A percentile compares a stretch with the other conserved stretches of the same genome.
phyloP scores from a whole-genome alignment of 2,113 vertebrate species.

The Epinephelus lanceolatus region DNA sequence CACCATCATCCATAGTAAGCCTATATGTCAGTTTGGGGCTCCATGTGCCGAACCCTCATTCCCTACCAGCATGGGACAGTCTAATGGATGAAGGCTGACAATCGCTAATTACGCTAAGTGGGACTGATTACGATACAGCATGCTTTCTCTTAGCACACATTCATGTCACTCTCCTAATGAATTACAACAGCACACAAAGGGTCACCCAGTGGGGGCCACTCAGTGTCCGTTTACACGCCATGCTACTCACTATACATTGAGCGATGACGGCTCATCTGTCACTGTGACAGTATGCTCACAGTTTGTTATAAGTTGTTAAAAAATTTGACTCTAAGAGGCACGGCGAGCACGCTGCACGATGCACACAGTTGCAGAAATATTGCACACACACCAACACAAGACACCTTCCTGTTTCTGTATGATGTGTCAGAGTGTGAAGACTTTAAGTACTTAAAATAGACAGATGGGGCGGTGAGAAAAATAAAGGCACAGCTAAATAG shows the following conservation, averaged over 20 bases:
- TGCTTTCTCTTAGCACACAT: slow-evolving; percentile 69
- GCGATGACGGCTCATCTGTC: slow-evolving; percentile 17
- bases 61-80: slow-evolving; percentile 32
- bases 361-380: slow-evolving; percentile 19
- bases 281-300: slow-evolving; percentile 14
- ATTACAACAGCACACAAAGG: slow-evolving; percentile 68
- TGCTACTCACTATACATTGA: slow-evolving; percentile 27
- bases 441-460: slow-evolving; percentile 18
- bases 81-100: slow-evolving; percentile 69
- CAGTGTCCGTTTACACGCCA: slow-evolving; percentile 52
- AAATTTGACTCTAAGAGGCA: slow-evolving; percentile 7
- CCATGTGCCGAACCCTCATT: slow-evolving; percentile 25
- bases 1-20: background rate
- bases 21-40: slow-evolving; percentile 29
- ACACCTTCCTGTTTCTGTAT: slow-evolving; percentile 49
- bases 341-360: background rate
- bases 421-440: slow-evolving; percentile 31
- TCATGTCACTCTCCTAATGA: slow-evolving; percentile 66
- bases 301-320: slow-evolving; percentile 23
- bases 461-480: slow-evolving; percentile 25
- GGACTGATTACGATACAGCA: slow-evolving; percentile 70
- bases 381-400: slow-evolving; percentile 23
- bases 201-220: slow-evolving; percentile 51
- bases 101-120: slow-evolving; percentile 76
- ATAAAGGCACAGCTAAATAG: background rate